These are phyloP conservation scores for Gobionotothen gibberifrons DNA, from an alignment of 2,797 vertebrate genomes.

Conservation along the genomic window DNA sequence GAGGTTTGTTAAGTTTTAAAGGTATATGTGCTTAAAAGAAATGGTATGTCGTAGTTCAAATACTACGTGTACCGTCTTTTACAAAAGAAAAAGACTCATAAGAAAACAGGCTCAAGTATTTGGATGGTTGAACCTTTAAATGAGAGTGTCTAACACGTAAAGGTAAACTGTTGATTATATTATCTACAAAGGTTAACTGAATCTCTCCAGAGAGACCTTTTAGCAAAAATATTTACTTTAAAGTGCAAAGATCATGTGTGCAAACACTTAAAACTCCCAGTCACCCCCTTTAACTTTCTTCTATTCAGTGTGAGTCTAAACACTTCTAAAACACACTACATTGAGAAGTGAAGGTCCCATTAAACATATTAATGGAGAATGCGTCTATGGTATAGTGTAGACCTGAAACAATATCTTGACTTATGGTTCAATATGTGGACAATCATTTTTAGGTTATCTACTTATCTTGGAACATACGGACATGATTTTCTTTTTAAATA, in stretches of 20 bases:
- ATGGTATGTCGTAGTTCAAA: not conserved
- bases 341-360: not conserved
- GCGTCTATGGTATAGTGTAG: not conserved
- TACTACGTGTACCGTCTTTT: not conserved
- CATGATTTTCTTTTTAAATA: no score
- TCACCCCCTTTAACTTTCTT: not conserved
- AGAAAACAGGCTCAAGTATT: not conserved
- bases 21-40: not conserved
- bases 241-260: not conserved
- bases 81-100: not conserved
- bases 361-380: not conserved
- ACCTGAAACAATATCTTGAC: no score
- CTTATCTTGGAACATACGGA: no score
- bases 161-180: conserved; percentile 4
- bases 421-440: no score
- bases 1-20: not conserved
- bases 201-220: not conserved
- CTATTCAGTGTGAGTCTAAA: not conserved
- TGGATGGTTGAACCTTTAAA: conserved; percentile 25
- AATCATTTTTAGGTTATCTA: no score
- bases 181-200: conserved; percentile 16
- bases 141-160: not conserved
- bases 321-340: not conserved
- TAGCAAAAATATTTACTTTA: conserved; percentile 37
- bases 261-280: not conserved